Conservation (phyloP, 2,113 vertebrate genomes). For the Strix uralensis region DNA sequence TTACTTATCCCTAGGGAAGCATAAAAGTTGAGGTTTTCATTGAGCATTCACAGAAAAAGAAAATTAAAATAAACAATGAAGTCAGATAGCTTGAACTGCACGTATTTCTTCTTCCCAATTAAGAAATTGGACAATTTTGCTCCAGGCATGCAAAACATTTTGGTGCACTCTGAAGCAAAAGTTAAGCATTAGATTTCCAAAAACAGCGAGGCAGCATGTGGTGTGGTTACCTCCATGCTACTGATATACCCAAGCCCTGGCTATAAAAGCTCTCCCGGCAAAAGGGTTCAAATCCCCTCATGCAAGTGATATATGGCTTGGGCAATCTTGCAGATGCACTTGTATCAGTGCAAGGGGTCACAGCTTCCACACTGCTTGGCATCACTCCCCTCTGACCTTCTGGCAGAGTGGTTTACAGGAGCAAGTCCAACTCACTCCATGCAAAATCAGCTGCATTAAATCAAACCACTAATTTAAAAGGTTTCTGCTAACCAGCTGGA, state of each 20-base stretch:
- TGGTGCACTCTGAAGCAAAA: background rate
- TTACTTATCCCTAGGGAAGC: background rate
- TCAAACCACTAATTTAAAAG: background rate
- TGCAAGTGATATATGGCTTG: background rate
- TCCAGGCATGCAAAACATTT: background rate
- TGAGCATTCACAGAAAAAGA: background rate
- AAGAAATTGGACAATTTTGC: background rate
- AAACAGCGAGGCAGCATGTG: background rate
- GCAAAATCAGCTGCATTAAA: background rate
- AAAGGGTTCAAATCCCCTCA: background rate
- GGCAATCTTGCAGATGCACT: background rate
- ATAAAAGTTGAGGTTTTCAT: background rate
- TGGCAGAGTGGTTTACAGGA: background rate
- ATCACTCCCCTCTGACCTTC: background rate
- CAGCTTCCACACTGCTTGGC: background rate
- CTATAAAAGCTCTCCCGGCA: background rate
- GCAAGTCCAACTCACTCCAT: background rate
- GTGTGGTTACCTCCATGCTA: background rate
- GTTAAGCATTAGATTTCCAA: background rate
- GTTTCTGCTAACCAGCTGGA: constrained; percentile 13
- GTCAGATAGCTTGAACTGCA: background rate
- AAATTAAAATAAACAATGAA: background rate
- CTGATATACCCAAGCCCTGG: background rate
- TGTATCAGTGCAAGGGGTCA: background rate
- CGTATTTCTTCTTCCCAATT: background rate